Percentiles rank a stretch among this genome's conserved stretches.
Conservation (phyloP, 2,888 invertebrate genomes). For the Oscheius sp. region DNA sequence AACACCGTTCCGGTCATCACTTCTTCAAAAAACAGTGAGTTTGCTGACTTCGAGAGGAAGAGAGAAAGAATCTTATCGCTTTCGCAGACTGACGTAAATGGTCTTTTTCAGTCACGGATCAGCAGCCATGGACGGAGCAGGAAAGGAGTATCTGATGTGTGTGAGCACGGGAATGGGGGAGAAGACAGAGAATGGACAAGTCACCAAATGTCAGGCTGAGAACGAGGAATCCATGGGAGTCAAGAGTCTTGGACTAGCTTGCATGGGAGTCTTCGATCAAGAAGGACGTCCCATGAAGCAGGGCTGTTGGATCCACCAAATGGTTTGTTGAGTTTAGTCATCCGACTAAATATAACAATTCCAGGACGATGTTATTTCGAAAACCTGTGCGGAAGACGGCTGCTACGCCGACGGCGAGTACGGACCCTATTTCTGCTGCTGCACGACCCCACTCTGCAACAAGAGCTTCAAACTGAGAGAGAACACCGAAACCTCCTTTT, state of each 20-base stretch:
- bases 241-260: constrained; percentile 26
- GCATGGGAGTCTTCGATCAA: constrained; percentile 27
- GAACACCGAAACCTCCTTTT: background rate
- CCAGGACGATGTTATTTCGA: constrained; percentile 20
- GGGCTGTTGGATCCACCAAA: constrained; percentile 29
- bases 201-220: constrained; percentile 16
- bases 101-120: background rate
- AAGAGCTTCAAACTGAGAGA: background rate
- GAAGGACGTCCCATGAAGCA: background rate
- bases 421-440: constrained; percentile 31
- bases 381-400: constrained; percentile 9
- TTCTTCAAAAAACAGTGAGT: background rate
- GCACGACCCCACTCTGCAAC: constrained; percentile 20
- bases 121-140: constrained; percentile 16
- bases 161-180: constrained; percentile 10
- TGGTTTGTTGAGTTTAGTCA: background rate
- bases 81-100: constrained; percentile 18
- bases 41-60: background rate
- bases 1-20: too few relatives aligned
- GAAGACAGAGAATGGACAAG: background rate
- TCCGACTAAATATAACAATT: background rate
- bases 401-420: constrained; percentile 20
- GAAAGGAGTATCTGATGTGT: constrained; percentile 26
- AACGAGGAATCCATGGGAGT: constrained; percentile 20
- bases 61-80: constrained; percentile 6